A percentile compares a stretch with the other conserved stretches of the same genome.
Conservation (phyloP, 2,113 vertebrate genomes). For the Ellobius talpinus region DNA sequence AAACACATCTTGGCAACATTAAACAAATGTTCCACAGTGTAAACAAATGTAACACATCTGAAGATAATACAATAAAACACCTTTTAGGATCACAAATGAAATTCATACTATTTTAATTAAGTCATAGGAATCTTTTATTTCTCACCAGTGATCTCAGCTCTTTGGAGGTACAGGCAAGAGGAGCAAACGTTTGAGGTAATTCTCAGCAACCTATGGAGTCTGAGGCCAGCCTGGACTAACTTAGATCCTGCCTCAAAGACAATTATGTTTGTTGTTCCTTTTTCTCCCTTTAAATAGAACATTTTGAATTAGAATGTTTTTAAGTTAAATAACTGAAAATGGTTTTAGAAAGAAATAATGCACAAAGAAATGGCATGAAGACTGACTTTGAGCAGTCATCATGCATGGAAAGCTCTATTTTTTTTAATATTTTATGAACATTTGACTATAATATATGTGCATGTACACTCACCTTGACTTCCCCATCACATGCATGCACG, state of each 20-base stretch:
- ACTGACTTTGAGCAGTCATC: neutral
- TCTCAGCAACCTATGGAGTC: neutral
- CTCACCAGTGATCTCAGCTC: neutral
- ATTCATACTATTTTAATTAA: neutral
- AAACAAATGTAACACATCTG: neutral
- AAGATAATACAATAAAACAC: neutral
- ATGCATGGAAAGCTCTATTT: neutral
- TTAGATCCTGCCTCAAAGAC: neutral
- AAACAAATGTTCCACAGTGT: neutral
- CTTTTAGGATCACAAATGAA: neutral
- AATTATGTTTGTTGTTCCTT: neutral
- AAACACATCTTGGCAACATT: neutral
- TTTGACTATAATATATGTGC: neutral
- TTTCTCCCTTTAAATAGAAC: neutral
- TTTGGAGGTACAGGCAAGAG: neutral
- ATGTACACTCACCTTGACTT: neutral
- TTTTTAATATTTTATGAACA: neutral
- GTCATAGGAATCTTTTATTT: neutral
- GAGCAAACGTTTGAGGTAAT: neutral
- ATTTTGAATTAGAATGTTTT: slow-evolving; percentile 10
- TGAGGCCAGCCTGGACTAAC: neutral
- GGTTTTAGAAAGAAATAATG: neutral
- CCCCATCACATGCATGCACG: neutral
- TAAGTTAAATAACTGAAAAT: neutral
- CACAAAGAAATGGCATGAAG: neutral